phyloP scores from a whole-genome alignment of 1,140 invertebrate genomes.

The Pogonognathellus flavescens region DNA sequence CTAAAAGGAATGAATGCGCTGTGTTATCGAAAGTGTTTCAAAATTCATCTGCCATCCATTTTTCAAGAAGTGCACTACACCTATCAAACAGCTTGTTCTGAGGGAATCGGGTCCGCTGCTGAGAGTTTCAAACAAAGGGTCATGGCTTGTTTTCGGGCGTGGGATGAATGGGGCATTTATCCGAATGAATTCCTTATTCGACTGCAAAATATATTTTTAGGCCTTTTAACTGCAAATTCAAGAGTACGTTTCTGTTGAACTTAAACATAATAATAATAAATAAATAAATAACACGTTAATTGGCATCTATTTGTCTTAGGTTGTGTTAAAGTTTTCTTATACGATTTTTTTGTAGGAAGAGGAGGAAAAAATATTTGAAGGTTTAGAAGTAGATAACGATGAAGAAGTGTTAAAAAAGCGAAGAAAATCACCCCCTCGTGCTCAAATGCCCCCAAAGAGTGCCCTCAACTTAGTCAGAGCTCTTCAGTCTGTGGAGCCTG shows the following conservation, averaged over 20 bases:
- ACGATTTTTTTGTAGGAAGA: constrained; percentile 60
- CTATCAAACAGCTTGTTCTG: constrained; percentile 74
- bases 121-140: constrained; percentile 97
- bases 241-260: constrained; percentile 51
- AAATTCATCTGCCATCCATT: constrained; percentile 86
- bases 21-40: constrained; percentile 93
- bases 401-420: constrained; percentile 57
- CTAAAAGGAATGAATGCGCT: constrained; percentile 98
- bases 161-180: constrained; percentile 99
- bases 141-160: constrained; percentile 93
- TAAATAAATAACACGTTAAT: no score
- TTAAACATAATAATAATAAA: no score
- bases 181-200: constrained; percentile 92
- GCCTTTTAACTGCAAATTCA: constrained; percentile 70
- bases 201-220: constrained; percentile 92
- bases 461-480: constrained; percentile 64
- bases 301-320: constrained; percentile 2
- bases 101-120: constrained; percentile 89
- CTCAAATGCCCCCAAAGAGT: constrained; percentile 64
- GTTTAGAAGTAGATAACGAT: constrained; percentile 59
- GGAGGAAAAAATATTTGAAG: constrained; percentile 64
- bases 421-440: constrained; percentile 63
- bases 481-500: constrained; percentile 61
- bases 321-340: constrained; percentile 19
- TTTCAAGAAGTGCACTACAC: constrained; percentile 86